These are phyloP conservation scores for Alexandromys fortis DNA, from an alignment of 2,113 vertebrate species.

Conservation along the genomic window DNA sequence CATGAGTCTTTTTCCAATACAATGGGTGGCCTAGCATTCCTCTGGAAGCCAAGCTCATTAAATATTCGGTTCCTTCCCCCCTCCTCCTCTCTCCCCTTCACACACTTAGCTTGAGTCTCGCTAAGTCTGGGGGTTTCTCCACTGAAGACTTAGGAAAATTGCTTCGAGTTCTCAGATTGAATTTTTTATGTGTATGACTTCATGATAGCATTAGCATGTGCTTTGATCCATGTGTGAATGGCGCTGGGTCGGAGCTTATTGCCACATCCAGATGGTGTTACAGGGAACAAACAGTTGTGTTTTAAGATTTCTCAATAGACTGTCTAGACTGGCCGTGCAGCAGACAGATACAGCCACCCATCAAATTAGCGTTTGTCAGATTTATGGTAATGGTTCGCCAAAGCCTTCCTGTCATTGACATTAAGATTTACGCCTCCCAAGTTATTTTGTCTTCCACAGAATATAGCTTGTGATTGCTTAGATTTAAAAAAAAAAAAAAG, in stretches of 20 bases:
- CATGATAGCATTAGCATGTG: slow-evolving; percentile 90
- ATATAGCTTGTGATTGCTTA: slow-evolving; percentile 86
- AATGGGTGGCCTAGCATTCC: slow-evolving; percentile 92
- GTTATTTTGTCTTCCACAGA: slow-evolving; percentile 88
- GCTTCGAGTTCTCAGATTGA: slow-evolving; percentile 90
- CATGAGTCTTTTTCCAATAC: slow-evolving; percentile 90
- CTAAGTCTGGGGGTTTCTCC: slow-evolving; percentile 88
- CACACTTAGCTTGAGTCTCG: slow-evolving; percentile 86
- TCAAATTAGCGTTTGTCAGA: slow-evolving; percentile 99
- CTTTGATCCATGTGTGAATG: slow-evolving; percentile 96
- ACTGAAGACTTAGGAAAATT: slow-evolving; percentile 90
- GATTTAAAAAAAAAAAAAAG: slow-evolving; percentile 69
- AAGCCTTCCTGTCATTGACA: slow-evolving; percentile 99
- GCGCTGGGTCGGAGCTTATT: slow-evolving; percentile 94
- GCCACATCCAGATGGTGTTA: slow-evolving; percentile 99
- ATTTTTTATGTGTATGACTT: slow-evolving; percentile 93
- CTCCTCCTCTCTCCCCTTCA: slow-evolving; percentile 79
- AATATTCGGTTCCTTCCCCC: slow-evolving; percentile 87
- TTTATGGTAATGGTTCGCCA: slow-evolving; percentile 99
- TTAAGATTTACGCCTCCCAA: slow-evolving; percentile 96
- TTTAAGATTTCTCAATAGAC: slow-evolving; percentile 99
- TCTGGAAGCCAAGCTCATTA: slow-evolving; percentile 89
- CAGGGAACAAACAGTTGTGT: slow-evolving; percentile 97
- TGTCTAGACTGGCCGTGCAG: slow-evolving; percentile 99
- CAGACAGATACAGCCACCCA: slow-evolving; percentile 99